Conservation (phyloP, 2,888 invertebrate species). For the Lasioglossum villosulum region DNA sequence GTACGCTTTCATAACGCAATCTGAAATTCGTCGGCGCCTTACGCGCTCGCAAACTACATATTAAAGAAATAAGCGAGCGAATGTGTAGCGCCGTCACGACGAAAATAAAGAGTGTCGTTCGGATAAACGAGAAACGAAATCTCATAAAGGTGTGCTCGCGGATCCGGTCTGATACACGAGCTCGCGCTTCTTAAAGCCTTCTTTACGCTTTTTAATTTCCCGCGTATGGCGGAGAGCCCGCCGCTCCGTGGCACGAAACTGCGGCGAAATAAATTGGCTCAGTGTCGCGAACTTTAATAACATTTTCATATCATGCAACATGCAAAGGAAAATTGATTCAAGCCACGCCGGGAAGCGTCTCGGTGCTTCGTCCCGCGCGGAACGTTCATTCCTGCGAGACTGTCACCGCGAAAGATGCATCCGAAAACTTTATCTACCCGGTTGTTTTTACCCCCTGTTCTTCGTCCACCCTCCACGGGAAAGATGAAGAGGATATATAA, state of each 20-base stretch:
- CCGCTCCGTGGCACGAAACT: background rate
- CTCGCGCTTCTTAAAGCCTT: background rate
- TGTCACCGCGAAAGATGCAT: slow-evolving; percentile 42
- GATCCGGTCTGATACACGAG: background rate
- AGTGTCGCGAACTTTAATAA: slow-evolving; percentile 21
- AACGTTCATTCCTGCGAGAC: slow-evolving; percentile 32
- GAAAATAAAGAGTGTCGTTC: background rate
- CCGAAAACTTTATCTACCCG: slow-evolving; percentile 26
- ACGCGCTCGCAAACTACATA: background rate
- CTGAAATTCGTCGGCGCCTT: background rate
- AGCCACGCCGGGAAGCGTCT: slow-evolving; percentile 21
- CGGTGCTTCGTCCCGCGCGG: background rate
- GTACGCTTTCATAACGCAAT: background rate
- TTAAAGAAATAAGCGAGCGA: background rate
- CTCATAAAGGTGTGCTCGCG: background rate
- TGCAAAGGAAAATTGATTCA: slow-evolving; percentile 34
- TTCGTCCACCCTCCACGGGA: background rate
- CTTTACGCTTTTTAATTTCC: slow-evolving; percentile 8
- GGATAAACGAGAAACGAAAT: slow-evolving; percentile 1
- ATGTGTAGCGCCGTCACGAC: background rate
- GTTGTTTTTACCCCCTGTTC: too few species aligned
- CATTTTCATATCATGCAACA: slow-evolving; percentile 27
- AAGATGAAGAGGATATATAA: slow-evolving; percentile 46
- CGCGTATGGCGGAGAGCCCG: background rate
- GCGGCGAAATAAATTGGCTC: slow-evolving; percentile 17